Conservation (phyloP, 2,888 invertebrate genomes). For the Diachrysia chrysitis region DNA sequence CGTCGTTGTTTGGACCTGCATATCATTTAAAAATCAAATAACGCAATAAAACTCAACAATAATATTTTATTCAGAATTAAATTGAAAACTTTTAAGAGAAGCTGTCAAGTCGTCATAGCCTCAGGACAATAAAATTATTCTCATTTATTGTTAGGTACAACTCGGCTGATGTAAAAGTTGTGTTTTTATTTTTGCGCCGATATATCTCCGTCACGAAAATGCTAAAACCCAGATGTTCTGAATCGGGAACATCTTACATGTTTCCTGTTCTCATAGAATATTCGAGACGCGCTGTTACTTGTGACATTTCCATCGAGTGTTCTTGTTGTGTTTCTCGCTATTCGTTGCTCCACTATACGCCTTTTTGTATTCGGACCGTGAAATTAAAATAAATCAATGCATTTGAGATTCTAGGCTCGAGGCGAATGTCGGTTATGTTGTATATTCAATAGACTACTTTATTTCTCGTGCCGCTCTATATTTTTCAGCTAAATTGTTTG, state of each 20-base stretch:
- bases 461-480: background rate
- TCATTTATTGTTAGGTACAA: conserved; percentile 3
- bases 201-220: conserved; percentile 15
- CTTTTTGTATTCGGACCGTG: conserved; percentile 61
- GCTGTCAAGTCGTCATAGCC: background rate
- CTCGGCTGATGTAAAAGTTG: background rate
- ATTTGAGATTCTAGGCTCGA: conserved; percentile 27
- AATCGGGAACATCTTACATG: conserved; percentile 30
- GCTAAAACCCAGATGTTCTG: conserved; percentile 27
- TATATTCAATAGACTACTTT: conserved; percentile 11
- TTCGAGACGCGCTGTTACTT: conserved; percentile 59
- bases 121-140: background rate
- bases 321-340: conserved; percentile 47
- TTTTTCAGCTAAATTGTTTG: conserved; percentile 6
- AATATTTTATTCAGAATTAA: background rate
- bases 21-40: background rate
- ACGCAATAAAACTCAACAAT: background rate
- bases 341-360: conserved; percentile 48
- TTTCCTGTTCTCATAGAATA: conserved; percentile 50
- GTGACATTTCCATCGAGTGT: conserved; percentile 56
- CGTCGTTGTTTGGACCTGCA: conserved; percentile 2
- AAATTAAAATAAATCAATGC: conserved; percentile 63
- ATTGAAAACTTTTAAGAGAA: background rate
- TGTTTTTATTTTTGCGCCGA: background rate
- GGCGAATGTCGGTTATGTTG: conserved; percentile 15